A percentile compares a stretch with the other conserved stretches of the same genome.
Evolutionary conservation across 2,797 vertebrate genomes (phyloP).

Genomic region (Protonibea diacanthus): DNA sequence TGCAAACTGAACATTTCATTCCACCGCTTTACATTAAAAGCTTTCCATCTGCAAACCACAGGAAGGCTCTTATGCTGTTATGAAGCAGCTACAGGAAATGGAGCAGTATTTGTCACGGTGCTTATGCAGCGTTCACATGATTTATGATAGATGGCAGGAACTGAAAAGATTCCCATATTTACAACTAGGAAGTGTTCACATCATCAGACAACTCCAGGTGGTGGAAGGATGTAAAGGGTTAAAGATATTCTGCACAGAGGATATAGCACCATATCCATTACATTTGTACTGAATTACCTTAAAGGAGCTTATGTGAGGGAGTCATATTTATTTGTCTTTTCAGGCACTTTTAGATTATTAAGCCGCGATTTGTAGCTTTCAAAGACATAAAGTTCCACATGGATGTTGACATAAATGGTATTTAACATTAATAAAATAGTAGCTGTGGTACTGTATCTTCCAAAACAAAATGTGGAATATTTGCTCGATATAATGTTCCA

Average conservation of each 20-base stretch:
- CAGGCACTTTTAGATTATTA: background rate
- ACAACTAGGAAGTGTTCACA: background rate
- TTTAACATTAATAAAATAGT: background rate
- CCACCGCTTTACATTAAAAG: slow-evolving; percentile 20
- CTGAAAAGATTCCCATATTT: background rate
- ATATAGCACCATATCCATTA: background rate
- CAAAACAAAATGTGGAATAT: background rate
- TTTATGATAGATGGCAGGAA: background rate
- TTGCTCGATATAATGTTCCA: background rate
- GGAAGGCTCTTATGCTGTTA: slow-evolving; percentile 43
- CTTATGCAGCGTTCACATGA: background rate
- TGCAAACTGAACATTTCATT: slow-evolving; percentile 4
- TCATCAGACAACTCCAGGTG: background rate
- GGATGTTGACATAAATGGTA: background rate
- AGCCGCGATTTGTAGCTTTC: background rate
- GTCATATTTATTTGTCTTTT: background rate
- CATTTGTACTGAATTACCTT: background rate
- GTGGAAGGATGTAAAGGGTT: background rate
- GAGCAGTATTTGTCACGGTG: background rate
- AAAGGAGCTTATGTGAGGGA: background rate
- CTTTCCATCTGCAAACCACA: slow-evolving; percentile 46
- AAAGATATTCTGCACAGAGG: background rate
- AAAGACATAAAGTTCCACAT: background rate
- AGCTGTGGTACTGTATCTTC: background rate
- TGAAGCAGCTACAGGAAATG: slow-evolving; percentile 45